Base-by-base conservation (phyloP, 2,888 invertebrate species). In the Oligia fasciuncula region DNA sequence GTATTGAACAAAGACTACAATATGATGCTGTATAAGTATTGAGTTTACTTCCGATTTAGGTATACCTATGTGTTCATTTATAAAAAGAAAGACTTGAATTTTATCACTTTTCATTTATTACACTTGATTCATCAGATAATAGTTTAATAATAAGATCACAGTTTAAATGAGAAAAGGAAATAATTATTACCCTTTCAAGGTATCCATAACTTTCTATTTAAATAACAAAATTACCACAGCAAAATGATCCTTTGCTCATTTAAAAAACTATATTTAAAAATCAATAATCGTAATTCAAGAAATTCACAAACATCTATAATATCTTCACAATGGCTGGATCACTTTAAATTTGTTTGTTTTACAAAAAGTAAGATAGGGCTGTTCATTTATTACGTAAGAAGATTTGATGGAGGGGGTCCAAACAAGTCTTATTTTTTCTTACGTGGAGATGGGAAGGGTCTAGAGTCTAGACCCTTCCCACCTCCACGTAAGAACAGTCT, bases 121-220 rank as follows among this genome's bases (percentile, higher is more conserved):
- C 85, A 91, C 88, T 92, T 90, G 89, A 92, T 92, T 91, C 87
- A 90, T 91, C 88, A 91, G 86, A 91, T 90, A 91, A 87, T 91
- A 88, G 88, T 86, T 85, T 85, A 81, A 86, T 89, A 91, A 91
- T 88, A 92, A 91, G 88, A 91, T 92, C 91, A 93, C 90, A 92
- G 92, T 93, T 93, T 89, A 93, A 94, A 94, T 93, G 94, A 95
- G 93, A 94, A 94, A 94, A 91, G 94, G 93, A 94, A 91, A 90
- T 87, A 85, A 76, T 85, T 46, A 83, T 77, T 80, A 87, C 85
- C 73, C 79, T 83, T 81, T 83, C 81, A 76, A 85, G 88, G 76
- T 88, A 85, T 83, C 76, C 79, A 87, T 81, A 84, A 84, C 79
- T 65, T 73, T 68, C 43, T 76, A 76, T 73, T 71, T 85, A 86